Percentiles rank a stretch among this genome's conserved stretches.
Evolutionary conservation across 2,797 vertebrate species (phyloP).

Genomic region (Enteromius paludinosus): DNA sequence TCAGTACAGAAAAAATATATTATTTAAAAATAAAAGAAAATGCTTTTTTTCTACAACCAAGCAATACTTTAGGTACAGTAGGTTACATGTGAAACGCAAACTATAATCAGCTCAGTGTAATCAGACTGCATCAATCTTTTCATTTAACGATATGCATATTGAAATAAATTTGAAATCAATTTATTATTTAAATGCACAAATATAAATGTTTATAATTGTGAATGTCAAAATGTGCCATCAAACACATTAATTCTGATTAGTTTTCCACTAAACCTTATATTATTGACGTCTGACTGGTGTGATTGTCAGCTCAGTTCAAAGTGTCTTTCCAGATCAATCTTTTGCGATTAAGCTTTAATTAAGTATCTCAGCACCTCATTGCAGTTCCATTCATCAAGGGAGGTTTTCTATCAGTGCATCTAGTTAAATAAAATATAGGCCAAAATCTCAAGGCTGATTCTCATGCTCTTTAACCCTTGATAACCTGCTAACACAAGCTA

Average conservation of each 20-base stretch:
- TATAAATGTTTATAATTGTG: background rate
- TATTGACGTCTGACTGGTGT: background rate
- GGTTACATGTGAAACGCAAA: background rate
- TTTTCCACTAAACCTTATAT: slow-evolving; percentile 1
- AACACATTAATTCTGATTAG: background rate
- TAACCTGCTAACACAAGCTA: background rate
- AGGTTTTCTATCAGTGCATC: slow-evolving; percentile 5
- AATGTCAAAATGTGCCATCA: background rate
- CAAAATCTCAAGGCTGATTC: background rate
- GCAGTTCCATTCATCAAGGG: background rate
- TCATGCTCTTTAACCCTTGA: background rate
- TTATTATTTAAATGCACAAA: background rate
- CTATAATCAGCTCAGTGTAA: background rate
- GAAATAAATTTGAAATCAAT: background rate
- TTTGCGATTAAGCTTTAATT: slow-evolving; percentile 15
- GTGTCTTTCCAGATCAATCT: slow-evolving; percentile 16
- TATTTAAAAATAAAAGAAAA: background rate
- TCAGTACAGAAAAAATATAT: too few relatives aligned
- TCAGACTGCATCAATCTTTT: background rate
- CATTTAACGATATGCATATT: background rate
- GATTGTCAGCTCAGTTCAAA: slow-evolving; percentile 15
- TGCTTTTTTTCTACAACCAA: background rate
- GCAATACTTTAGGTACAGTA: background rate
- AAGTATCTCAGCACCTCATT: background rate
- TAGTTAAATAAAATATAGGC: background rate